Base-by-base conservation (phyloP, 2,113 vertebrate genomes). In the Catharus bicknelli region DNA sequence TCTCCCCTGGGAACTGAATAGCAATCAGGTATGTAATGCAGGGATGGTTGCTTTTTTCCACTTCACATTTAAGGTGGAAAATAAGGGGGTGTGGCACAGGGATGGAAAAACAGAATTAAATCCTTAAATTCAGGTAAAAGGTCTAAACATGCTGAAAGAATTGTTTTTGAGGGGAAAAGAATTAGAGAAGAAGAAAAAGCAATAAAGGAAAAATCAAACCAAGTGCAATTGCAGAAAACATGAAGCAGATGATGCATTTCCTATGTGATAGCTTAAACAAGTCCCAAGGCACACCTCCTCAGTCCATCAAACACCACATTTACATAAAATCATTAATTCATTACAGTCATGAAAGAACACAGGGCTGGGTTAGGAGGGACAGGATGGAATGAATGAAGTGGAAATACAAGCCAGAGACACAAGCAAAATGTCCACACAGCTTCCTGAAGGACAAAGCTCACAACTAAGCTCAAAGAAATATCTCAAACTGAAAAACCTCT, bases 251-350 rank as follows among this genome's bases (percentile, higher is more conserved):
- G 93, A 95, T 73, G 81, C 30, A 63, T 93, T 92, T 95, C 90
- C 83, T 93, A 79, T 79, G 75, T 93, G 43, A 86, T 66, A 92
- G 93, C 93, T 96, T 84, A 88, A 96, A 83, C 86, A 92, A 92
- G 84, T 94, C 80, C 90, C 78, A 79, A 80, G 82, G 78, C 94
- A 38, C 84, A 83, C 78, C 92, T 81, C 86, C 48, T 36, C 53
- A 80, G 82, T 90, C 94, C 88, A 94, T 86, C 79, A 86, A 95
- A 74, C 48, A 75, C 63, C 91, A 67, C 38, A 79, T 96, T 97
- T 96, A 84, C 92, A 97, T 95, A 96, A 97, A 96, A 95, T 94
- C 83, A 95, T 96, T 95, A 96, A 75, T 91, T 95, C 94, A 95
- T 87, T 96, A 94, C 70, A 95, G 48, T 11, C 90, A 30, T 40